Evolutionary conservation across 2,888 invertebrate species (phyloP).

Genomic region (Terebella lapidaria): DNA sequence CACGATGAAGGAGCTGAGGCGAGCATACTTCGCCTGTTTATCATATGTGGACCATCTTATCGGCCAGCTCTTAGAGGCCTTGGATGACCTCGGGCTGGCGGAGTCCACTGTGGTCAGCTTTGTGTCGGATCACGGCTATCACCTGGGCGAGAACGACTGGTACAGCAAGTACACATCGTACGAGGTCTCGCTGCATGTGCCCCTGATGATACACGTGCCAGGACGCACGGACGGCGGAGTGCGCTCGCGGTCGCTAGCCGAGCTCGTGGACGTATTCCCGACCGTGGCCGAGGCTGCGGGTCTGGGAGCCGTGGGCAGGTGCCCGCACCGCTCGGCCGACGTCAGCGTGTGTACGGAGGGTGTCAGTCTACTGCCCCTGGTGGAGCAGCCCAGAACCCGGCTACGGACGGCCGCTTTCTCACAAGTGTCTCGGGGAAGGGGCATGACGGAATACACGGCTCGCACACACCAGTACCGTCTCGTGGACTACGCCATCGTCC

Average conservation of each 20-base stretch:
- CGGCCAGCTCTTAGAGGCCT: too few species aligned
- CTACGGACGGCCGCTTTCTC: constrained; percentile 62
- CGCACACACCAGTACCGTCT: constrained; percentile 69
- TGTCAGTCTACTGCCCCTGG: constrained; percentile 32
- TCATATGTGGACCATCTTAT: too few species aligned
- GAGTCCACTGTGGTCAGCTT: too few species aligned
- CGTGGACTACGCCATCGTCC: constrained; percentile 82
- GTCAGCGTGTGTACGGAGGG: constrained; percentile 40
- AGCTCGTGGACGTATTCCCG: constrained; percentile 80
- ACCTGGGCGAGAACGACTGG: too few species aligned
- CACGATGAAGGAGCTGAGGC: too few species aligned
- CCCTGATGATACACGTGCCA: constrained; percentile 71
- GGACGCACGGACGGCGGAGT: constrained; percentile 46
- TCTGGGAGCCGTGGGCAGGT: constrained; percentile 59
- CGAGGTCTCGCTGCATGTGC: constrained; percentile 74
- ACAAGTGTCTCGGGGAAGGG: constrained; percentile 70
- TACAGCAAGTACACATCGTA: constrained; percentile 87
- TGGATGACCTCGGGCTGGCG: too few species aligned
- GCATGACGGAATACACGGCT: constrained; percentile 82
- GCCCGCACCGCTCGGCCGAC: constrained; percentile 49
- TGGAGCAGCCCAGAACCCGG: too few species aligned
- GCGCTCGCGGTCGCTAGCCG: constrained; percentile 56
- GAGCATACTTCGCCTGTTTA: too few species aligned
- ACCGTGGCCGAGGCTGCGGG: constrained; percentile 71
- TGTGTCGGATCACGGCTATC: too few species aligned